A percentile compares a stretch with the other conserved stretches of the same genome.
Conservation (phyloP, 2,888 invertebrate species). For the Campoletis raptor region DNA sequence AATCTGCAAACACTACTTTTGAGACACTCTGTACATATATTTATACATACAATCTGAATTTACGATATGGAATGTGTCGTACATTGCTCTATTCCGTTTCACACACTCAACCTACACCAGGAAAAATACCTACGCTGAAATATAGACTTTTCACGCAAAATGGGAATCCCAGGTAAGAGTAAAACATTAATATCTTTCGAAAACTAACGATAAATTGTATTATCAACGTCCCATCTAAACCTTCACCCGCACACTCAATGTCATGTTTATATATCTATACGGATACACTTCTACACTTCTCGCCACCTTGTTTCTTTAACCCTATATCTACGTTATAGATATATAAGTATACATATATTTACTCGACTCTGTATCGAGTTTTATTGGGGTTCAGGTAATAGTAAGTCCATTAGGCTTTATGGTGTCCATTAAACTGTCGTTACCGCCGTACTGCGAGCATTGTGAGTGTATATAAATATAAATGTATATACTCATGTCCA, state of each 20-base stretch:
- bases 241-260: slow-evolving; percentile 46
- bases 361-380: slow-evolving; percentile 53
- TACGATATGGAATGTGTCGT: not conserved
- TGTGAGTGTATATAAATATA: slow-evolving; percentile 6
- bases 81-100: slow-evolving; percentile 16
- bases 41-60: not conserved
- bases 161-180: slow-evolving; percentile 36
- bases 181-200: slow-evolving; percentile 35
- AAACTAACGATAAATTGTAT: slow-evolving; percentile 56
- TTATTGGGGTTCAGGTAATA: slow-evolving; percentile 67
- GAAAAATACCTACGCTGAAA: not conserved
- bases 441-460: slow-evolving; percentile 36
- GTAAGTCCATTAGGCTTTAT: slow-evolving; percentile 68
- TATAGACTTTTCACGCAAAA: slow-evolving; percentile 32
- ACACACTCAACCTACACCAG: not conserved
- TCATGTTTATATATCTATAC: slow-evolving; percentile 23
- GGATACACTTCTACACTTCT: slow-evolving; percentile 5
- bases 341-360: slow-evolving; percentile 18
- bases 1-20: not conserved
- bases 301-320: slow-evolving; percentile 14
- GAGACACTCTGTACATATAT: slow-evolving; percentile 8
- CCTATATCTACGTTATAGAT: slow-evolving; percentile 20
- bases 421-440: slow-evolving; percentile 69
- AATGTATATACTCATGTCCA: not conserved
- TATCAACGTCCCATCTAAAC: slow-evolving; percentile 47